Conservation (phyloP, 1,140 invertebrate genomes). For the Drosophila prosaltans region DNA sequence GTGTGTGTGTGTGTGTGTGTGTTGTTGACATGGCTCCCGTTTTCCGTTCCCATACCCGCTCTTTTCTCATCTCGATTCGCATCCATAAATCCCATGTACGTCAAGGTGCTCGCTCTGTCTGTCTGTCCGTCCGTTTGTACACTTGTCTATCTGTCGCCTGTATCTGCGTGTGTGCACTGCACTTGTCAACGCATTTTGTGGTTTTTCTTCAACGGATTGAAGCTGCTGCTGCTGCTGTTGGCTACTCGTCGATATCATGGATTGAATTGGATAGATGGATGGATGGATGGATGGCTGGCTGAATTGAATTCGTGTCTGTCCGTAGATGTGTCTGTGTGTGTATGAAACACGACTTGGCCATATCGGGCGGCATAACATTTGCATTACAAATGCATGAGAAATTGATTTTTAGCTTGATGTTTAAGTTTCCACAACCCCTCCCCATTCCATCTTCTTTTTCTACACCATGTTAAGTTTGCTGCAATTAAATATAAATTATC, state of each 20-base stretch:
- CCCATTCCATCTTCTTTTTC: neutral
- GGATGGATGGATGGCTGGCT: neutral
- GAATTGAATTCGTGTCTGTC: conserved; percentile 9
- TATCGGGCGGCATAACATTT: conserved; percentile 57
- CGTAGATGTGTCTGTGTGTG: conserved; percentile 21
- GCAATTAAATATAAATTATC: conserved; percentile 77
- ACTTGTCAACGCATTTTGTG: conserved; percentile 73
- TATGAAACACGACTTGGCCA: conserved; percentile 47
- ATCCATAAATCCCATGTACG: conserved; percentile 66
- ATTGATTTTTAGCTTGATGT: conserved; percentile 43
- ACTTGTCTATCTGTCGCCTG: neutral
- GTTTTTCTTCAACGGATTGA: conserved; percentile 40
- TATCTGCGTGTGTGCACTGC: conserved; percentile 65
- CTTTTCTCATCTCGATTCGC: conserved; percentile 21
- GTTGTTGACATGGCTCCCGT: conserved; percentile 68
- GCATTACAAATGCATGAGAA: conserved; percentile 71
- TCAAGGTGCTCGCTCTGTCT: conserved; percentile 52
- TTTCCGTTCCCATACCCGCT: neutral
- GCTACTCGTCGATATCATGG: conserved; percentile 67
- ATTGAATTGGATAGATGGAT: conserved; percentile 17
- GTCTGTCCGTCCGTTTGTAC: conserved; percentile 10
- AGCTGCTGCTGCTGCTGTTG: conserved; percentile 24
- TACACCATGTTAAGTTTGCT: conserved; percentile 23
- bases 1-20: conserved; percentile 24
- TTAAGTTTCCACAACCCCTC: neutral